These are phyloP conservation scores for Drosophila takahashii DNA, from an alignment of 1,140 invertebrate genomes.

Conservation along the genomic window DNA sequence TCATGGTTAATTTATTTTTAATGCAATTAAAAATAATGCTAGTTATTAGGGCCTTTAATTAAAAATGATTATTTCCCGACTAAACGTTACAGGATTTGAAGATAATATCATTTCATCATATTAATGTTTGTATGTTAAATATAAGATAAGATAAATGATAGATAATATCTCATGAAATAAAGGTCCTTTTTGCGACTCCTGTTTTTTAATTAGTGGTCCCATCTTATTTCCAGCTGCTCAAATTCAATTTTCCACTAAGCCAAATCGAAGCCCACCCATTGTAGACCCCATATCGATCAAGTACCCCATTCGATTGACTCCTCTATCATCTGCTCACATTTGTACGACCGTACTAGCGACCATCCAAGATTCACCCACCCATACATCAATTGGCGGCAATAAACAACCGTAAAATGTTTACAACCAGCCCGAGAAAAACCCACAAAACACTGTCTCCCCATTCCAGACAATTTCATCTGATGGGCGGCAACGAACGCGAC, in stretches of 20 bases:
- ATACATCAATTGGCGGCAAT: conserved; percentile 71
- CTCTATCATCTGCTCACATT: conserved; percentile 12
- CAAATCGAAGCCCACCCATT: background rate
- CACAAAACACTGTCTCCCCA: conserved; percentile 64
- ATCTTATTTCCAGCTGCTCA: background rate
- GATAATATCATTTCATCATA: too few species aligned
- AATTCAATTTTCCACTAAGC: background rate
- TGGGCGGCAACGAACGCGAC: conserved; percentile 63
- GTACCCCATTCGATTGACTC: conserved; percentile 12
- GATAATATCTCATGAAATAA: too few species aligned
- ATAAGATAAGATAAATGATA: too few species aligned
- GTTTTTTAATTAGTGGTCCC: background rate
- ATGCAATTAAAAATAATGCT: too few species aligned
- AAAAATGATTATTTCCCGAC: too few species aligned
- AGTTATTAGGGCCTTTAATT: too few species aligned
- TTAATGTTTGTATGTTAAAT: too few species aligned
- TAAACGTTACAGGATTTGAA: too few species aligned
- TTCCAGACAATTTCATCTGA: conserved; percentile 38
- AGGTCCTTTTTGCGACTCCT: too few species aligned
- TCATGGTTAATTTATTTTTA: too few species aligned
- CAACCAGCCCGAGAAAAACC: conserved; percentile 60
- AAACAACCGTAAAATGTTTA: conserved; percentile 77
- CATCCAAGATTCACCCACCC: conserved; percentile 44
- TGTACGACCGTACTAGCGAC: background rate
- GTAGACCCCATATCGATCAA: conserved; percentile 3